Base-by-base conservation (phyloP, 92 coral and sea anemone species). In the Bergia sp. region DNA sequence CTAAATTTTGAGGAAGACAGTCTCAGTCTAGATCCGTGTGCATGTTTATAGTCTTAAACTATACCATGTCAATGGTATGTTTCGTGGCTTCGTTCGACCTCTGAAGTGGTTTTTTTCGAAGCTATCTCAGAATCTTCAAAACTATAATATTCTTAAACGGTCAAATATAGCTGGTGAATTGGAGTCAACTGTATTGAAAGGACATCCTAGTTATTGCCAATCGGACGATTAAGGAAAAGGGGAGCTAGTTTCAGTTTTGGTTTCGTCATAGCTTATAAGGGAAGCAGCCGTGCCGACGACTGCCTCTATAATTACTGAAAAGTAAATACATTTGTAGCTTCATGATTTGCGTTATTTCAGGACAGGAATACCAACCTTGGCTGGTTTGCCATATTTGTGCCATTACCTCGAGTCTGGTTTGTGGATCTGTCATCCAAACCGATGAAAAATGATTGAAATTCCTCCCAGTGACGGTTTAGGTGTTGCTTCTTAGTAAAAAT, bases 321-420 rank as follows among this genome's bases (percentile, higher is more conserved):
- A 37, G 15, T 37, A 73, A 39, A 39, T 16, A 37, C 77, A 73
- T 13, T 36, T 39, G 42, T 18, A 15, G 18, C 38, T 37, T 80
- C 15, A 38, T 38, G 13, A 21, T 69, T 23, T 71, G 39, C 58
- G 53, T n/a, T 82, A 82, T 47, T 84, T 6, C n/a, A 84, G 79
- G 38, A 71, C 44, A 82, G 58, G 42, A 47, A 45, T 23, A 84
- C 87, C 45, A 65, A 84, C 87, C 78, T 84, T 82, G 75, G 76
- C 73, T 9, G 45, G 18, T 45, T 44, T 66, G n/a, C 86, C 86
- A 64, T 65, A 82, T 82, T 42, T 84, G 79, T 43, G 74, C 44
- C 49, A 81, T 7, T 40, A 61, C 81, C 45, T 77, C 37, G 29
- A 44, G 57, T 57, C 72, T 84, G 77, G n/a, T 44, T 69, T 83